A percentile compares a stretch with the other conserved stretches of the same genome.
Evolutionary conservation across 2,113 vertebrate species (phyloP).

Genomic region (Ceratotherium simum): DNA sequence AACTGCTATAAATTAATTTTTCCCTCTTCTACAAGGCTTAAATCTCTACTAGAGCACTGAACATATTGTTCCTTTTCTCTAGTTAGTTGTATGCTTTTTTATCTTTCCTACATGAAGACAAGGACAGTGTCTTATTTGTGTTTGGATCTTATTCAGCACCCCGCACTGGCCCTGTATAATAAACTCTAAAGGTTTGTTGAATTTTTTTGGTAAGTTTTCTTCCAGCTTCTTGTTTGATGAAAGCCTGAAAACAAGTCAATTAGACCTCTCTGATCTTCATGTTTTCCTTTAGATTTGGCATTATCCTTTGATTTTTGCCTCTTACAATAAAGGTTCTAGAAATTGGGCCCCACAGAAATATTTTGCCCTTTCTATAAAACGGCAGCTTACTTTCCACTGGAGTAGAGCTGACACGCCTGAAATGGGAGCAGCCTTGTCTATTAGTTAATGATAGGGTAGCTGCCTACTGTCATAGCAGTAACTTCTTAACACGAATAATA

Average conservation of each 20-base stretch:
- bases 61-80: not conserved
- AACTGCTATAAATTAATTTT: conserved; percentile 3
- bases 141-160: not conserved
- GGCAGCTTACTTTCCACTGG: not conserved
- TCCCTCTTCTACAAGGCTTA: not conserved
- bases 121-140: not conserved
- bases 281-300: not conserved
- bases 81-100: not conserved
- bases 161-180: not conserved
- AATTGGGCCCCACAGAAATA: not conserved
- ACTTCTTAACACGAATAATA: not conserved
- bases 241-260: not conserved
- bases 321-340: not conserved
- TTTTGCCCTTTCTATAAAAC: not conserved
- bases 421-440: not conserved
- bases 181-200: not conserved
- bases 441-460: not conserved
- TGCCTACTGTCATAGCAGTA: not conserved
- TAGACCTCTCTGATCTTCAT: not conserved
- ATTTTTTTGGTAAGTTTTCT: not conserved
- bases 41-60: not conserved
- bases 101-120: not conserved
- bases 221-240: not conserved
- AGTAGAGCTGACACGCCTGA: not conserved
- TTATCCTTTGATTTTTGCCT: conserved; percentile 11